phyloP scores from a whole-genome alignment of 2,888 invertebrate species.

The Timema podura region DNA sequence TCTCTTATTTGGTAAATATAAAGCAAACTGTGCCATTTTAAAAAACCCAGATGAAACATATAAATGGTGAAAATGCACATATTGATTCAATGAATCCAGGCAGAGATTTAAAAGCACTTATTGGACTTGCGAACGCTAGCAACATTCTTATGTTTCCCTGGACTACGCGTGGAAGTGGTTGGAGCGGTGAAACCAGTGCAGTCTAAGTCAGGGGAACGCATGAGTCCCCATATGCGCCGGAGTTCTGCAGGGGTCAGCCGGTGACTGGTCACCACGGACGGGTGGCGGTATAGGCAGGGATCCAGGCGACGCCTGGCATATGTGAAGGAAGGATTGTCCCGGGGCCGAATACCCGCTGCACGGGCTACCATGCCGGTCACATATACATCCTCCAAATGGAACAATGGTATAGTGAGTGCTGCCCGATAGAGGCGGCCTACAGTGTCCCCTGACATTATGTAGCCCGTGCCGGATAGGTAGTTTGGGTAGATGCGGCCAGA shows the following conservation, averaged over 20 bases:
- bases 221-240: conserved; percentile 35
- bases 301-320: conserved; percentile 50
- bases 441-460: conserved; percentile 66
- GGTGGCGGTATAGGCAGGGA: conserved; percentile 42
- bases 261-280: conserved; percentile 51
- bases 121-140: conserved; percentile 17
- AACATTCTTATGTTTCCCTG: conserved; percentile 15
- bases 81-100: too few species aligned
- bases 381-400: conserved; percentile 76
- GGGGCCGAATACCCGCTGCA: conserved; percentile 54
- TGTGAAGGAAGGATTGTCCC: conserved; percentile 63
- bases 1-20: too few species aligned
- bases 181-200: conserved; percentile 19
- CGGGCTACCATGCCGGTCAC: conserved; percentile 70
- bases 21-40: too few species aligned
- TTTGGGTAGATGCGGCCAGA: conserved; percentile 67
- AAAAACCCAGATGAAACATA: too few species aligned
- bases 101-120: conserved; percentile 22
- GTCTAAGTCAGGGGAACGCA: conserved; percentile 19
- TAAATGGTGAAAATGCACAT: too few species aligned
- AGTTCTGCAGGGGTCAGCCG: conserved; percentile 51
- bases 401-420: conserved; percentile 62
- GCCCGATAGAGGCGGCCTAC: conserved; percentile 61
- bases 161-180: conserved; percentile 17
- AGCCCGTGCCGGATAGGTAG: conserved; percentile 78